Conservation (phyloP, 2,888 invertebrate species). For the Fragum sueziense region DNA sequence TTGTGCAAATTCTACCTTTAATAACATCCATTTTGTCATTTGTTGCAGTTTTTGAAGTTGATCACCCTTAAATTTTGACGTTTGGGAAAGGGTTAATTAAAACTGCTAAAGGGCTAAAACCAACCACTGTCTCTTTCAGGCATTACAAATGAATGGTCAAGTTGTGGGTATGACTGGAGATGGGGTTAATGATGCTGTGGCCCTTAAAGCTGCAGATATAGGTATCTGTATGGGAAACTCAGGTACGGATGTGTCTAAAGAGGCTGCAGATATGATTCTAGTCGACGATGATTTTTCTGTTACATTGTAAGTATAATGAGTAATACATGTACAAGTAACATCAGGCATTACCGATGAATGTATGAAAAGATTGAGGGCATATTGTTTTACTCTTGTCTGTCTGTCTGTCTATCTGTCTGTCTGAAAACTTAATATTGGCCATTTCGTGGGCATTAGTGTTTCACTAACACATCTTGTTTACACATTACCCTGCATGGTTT, state of each 20-base stretch:
- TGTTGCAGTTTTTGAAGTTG: background rate
- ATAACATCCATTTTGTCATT: too few relatives aligned
- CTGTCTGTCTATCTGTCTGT: too few relatives aligned
- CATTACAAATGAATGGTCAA: constrained; percentile 94
- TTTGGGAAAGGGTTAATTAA: too few relatives aligned
- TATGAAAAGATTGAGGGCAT: too few relatives aligned
- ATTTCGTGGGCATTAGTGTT: too few relatives aligned
- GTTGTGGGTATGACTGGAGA: constrained; percentile 99
- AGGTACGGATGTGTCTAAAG: constrained; percentile 99
- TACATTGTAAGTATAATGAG: constrained; percentile 90
- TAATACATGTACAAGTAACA: background rate
- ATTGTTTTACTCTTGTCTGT: too few relatives aligned
- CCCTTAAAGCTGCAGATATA: constrained; percentile 97
- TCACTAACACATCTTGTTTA: too few relatives aligned
- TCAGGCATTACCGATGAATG: background rate
- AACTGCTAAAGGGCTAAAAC: background rate
- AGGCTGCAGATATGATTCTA: constrained; percentile 99
- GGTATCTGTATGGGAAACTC: constrained; percentile 96
- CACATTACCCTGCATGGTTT: too few relatives aligned
- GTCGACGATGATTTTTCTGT: constrained; percentile 99
- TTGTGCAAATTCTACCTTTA: too few relatives aligned
- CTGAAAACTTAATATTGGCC: too few relatives aligned
- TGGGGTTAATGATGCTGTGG: constrained; percentile 99
- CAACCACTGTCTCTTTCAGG: constrained; percentile 83
- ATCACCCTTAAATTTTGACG: too few relatives aligned